Percentiles rank a stretch among this genome's conserved stretches.
Evolutionary conservation across 2,888 invertebrate genomes (phyloP).

Genomic region (Nomada ruficornis): DNA sequence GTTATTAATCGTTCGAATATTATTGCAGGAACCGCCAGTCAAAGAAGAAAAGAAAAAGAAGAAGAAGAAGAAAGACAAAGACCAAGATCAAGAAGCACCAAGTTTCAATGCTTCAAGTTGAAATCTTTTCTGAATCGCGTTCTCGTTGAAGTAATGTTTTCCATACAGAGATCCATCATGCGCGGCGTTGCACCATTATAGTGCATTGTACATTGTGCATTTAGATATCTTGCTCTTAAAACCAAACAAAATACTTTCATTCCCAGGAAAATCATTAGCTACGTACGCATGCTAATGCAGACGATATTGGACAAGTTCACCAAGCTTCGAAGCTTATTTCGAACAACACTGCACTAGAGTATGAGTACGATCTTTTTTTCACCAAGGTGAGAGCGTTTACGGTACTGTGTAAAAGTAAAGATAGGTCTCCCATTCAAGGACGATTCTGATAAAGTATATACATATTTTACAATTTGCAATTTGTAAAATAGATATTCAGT

Average conservation of each 20-base stretch:
- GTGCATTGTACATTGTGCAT: too few species aligned
- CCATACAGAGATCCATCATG: too few species aligned
- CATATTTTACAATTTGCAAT: conserved; percentile 11
- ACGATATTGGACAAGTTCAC: too few species aligned
- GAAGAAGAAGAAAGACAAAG: conserved; percentile 83
- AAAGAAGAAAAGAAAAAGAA: conserved; percentile 91
- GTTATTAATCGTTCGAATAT: conserved; percentile 21
- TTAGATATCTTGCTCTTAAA: too few species aligned
- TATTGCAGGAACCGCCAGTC: conserved; percentile 77
- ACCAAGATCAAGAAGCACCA: conserved; percentile 55
- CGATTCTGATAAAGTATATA: conserved; percentile 14
- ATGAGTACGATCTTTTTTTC: conserved; percentile 12
- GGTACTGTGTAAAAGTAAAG: neutral
- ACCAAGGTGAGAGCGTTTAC: conserved; percentile 5
- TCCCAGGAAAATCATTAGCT: too few species aligned
- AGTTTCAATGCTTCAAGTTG: conserved; percentile 34
- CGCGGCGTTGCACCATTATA: too few species aligned
- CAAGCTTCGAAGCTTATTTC: too few species aligned
- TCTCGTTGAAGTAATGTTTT: neutral
- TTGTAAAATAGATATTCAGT: conserved; percentile 27
- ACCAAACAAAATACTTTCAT: too few species aligned
- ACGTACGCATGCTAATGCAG: too few species aligned
- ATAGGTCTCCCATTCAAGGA: neutral
- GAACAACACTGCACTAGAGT: neutral
- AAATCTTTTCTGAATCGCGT: conserved; percentile 13